Conservation (phyloP, 2,888 invertebrate species). For the Dasysyrphus albostriatus region DNA sequence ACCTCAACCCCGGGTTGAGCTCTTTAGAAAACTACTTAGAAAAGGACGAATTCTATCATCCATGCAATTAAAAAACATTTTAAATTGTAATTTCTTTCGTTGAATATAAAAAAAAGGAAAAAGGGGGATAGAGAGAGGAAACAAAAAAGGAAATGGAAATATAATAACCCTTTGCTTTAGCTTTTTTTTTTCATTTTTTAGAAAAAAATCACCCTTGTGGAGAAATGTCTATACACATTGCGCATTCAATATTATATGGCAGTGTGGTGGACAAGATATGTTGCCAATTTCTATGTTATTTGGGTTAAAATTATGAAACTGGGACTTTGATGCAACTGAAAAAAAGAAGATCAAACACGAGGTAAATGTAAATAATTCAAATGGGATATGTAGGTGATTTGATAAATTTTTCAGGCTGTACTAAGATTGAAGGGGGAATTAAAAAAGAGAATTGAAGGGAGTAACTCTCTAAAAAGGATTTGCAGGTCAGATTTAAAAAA, state of each 20-base stretch:
- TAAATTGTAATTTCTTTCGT: conserved; percentile 53
- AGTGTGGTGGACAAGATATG: conserved; percentile 50
- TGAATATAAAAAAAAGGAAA: background rate
- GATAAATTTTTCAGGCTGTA: background rate
- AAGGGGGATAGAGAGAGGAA: conserved; percentile 6
- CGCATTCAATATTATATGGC: conserved; percentile 6
- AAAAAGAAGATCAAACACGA: background rate
- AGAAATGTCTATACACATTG: conserved; percentile 44
- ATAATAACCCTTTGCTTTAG: conserved; percentile 46
- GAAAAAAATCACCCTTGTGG: conserved; percentile 26
- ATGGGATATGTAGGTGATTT: background rate
- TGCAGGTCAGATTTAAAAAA: too few species aligned
- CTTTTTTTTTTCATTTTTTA: too few species aligned
- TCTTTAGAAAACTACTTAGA: conserved; percentile 34
- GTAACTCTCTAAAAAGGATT: too few species aligned
- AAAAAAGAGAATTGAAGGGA: too few species aligned
- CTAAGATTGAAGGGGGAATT: too few species aligned
- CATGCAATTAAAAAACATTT: conserved; percentile 66
- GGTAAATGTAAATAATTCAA: background rate
- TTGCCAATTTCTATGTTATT: conserved; percentile 1
- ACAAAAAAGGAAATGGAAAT: conserved; percentile 50
- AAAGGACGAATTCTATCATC: conserved; percentile 62
- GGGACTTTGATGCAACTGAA: background rate
- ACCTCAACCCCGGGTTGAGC: conserved; percentile 8
- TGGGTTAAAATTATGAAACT: background rate